Percentiles rank a stretch among this genome's conserved stretches.
Evolutionary conservation across 2,888 invertebrate genomes (phyloP).

Genomic region (Brenthis hecate): DNA sequence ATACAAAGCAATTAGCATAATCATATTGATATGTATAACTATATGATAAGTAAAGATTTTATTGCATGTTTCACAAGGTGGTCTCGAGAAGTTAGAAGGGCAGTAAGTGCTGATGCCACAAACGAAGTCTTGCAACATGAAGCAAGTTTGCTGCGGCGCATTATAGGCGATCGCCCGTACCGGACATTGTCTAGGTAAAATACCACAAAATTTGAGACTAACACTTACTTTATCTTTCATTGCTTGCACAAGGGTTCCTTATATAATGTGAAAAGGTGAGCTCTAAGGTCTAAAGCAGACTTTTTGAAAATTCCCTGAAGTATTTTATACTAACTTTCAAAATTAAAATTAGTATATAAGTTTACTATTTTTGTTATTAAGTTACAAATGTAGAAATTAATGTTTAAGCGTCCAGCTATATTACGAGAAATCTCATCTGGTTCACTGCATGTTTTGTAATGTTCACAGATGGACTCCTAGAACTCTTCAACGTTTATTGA

Average conservation of each 20-base stretch:
- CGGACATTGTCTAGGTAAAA: slow-evolving; percentile 61
- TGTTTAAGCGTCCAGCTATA: too few species aligned
- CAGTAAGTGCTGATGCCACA: slow-evolving; percentile 70
- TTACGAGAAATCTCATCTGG: too few species aligned
- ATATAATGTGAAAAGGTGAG: too few species aligned
- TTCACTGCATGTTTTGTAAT: too few species aligned
- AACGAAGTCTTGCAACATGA: slow-evolving; percentile 60
- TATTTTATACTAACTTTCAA: background rate
- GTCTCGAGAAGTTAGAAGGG: slow-evolving; percentile 67
- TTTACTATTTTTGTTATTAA: too few species aligned
- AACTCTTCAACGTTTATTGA: slow-evolving; percentile 64
- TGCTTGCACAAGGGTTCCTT: too few species aligned
- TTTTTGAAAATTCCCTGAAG: background rate
- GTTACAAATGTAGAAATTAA: background rate
- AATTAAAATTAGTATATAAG: too few species aligned
- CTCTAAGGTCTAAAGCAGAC: too few species aligned
- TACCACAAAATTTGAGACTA: background rate
- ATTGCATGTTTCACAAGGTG: slow-evolving; percentile 31
- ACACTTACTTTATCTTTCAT: background rate
- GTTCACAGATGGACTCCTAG: slow-evolving; percentile 66
- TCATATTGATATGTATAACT: background rate
- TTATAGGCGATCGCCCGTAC: slow-evolving; percentile 56
- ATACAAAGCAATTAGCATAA: too few species aligned
- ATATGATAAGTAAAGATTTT: background rate
- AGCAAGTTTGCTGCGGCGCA: slow-evolving; percentile 59